Evolutionary conservation across 2,888 invertebrate genomes (phyloP).

Genomic region (Alsophila aescularia): DNA sequence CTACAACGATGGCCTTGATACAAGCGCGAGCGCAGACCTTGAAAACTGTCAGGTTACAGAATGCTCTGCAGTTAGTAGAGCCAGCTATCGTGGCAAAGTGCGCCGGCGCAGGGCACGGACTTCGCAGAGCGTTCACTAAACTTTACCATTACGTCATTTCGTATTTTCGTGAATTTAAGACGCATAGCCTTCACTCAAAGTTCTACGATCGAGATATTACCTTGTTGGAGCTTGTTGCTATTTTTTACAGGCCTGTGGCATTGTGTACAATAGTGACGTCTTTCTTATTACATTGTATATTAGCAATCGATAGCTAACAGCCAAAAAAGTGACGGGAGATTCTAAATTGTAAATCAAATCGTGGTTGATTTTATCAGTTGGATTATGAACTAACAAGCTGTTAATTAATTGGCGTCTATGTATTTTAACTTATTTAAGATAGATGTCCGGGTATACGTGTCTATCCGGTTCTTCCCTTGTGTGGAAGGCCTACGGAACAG

Average conservation of each 20-base stretch:
- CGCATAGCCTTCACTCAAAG: slow-evolving; percentile 66
- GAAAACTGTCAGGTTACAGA: slow-evolving; percentile 58
- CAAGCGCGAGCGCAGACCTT: slow-evolving; percentile 65
- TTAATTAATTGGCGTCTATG: too few relatives aligned
- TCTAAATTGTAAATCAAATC: too few relatives aligned
- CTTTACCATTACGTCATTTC: slow-evolving; percentile 74
- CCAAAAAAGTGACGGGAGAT: neutral
- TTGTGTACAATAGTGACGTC: slow-evolving; percentile 9
- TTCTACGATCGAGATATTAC: slow-evolving; percentile 64
- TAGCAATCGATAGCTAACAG: slow-evolving; percentile 22
- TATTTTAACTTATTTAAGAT: too few relatives aligned
- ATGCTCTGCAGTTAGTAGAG: slow-evolving; percentile 1
- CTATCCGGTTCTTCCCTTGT: too few relatives aligned
- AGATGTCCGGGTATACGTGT: too few relatives aligned
- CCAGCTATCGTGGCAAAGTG: slow-evolving; percentile 49
- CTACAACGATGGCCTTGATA: slow-evolving; percentile 71
- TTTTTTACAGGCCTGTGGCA: slow-evolving; percentile 36
- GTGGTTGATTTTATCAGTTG: too few relatives aligned
- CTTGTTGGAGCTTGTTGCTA: slow-evolving; percentile 47
- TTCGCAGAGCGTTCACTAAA: slow-evolving; percentile 75
- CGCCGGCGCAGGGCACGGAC: slow-evolving; percentile 56
- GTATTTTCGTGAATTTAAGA: slow-evolving; percentile 65
- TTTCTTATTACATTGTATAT: slow-evolving; percentile 4
- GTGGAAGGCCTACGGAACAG: too few relatives aligned
- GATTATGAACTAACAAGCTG: too few relatives aligned